Percentiles rank a stretch among this genome's conserved stretches.
phyloP scores from a whole-genome alignment of 2,113 vertebrate genomes.

The Bos indicus region DNA sequence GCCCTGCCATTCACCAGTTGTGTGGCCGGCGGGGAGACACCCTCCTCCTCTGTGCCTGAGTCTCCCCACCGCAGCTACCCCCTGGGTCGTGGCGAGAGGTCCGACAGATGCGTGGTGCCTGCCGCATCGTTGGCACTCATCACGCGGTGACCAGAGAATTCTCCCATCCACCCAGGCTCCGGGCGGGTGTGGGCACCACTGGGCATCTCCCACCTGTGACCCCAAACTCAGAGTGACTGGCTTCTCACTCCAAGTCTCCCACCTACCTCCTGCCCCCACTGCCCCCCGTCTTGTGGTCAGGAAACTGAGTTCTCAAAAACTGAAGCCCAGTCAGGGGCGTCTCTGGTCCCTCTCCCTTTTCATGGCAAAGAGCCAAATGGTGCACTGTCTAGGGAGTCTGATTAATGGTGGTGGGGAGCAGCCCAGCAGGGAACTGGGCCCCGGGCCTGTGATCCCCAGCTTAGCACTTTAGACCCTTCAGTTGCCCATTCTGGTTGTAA shows the following conservation, averaged over 20 bases:
- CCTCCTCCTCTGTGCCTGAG: not conserved
- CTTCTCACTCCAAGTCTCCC: not conserved
- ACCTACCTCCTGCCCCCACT: not conserved
- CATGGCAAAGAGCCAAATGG: not conserved
- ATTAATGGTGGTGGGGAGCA: not conserved
- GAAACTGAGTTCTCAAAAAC: not conserved
- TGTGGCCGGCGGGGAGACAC: not conserved
- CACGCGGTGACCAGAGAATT: fast-evolving
- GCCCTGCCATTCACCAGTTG: not conserved
- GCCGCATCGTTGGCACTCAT: not conserved
- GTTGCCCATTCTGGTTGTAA: not conserved
- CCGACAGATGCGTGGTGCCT: not conserved
- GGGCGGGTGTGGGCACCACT: not conserved
- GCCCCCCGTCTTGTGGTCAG: not conserved
- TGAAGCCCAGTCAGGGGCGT: not conserved
- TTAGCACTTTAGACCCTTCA: not conserved
- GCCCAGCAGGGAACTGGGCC: not conserved
- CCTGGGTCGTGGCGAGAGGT: not conserved
- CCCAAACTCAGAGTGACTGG: not conserved
- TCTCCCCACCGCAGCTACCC: not conserved
- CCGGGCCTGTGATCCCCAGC: not conserved
- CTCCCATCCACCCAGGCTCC: not conserved
- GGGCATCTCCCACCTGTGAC: not conserved
- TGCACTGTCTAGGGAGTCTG: not conserved
- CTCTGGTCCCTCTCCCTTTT: not conserved